Conservation (phyloP, 2,113 vertebrate genomes). For the Phocoena phocoena region DNA sequence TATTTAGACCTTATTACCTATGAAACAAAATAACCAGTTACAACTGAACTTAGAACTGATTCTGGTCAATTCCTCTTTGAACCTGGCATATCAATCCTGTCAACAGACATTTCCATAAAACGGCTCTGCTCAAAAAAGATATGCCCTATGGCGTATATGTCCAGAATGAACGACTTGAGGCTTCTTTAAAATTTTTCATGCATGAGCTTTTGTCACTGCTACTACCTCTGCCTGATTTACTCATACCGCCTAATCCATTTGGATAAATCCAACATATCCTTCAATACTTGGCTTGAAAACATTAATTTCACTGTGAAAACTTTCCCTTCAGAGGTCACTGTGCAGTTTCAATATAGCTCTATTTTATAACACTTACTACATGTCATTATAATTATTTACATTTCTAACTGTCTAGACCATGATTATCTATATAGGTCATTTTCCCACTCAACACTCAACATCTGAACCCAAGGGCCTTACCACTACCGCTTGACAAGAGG, state of each 20-base stretch:
- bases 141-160: background rate
- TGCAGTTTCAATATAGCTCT: background rate
- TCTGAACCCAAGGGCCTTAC: background rate
- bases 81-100: background rate
- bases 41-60: background rate
- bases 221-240: background rate
- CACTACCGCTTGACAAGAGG: background rate
- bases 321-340: background rate
- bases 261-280: background rate
- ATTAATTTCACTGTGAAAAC: background rate
- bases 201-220: background rate
- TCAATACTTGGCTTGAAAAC: background rate
- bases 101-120: slow-evolving; percentile 3
- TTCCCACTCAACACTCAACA: slow-evolving; percentile 13
- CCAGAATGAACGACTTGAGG: background rate
- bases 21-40: background rate
- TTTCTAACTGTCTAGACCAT: background rate
- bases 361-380: background rate
- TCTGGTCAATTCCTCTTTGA: slow-evolving; percentile 15
- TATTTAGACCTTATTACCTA: background rate
- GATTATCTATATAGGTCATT: background rate
- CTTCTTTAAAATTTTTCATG: background rate
- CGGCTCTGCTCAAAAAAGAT: background rate
- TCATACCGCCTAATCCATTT: background rate
- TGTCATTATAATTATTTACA: slow-evolving; percentile 14